phyloP scores from a whole-genome alignment of 1,140 invertebrate genomes.

The Drosophila murphyi region DNA sequence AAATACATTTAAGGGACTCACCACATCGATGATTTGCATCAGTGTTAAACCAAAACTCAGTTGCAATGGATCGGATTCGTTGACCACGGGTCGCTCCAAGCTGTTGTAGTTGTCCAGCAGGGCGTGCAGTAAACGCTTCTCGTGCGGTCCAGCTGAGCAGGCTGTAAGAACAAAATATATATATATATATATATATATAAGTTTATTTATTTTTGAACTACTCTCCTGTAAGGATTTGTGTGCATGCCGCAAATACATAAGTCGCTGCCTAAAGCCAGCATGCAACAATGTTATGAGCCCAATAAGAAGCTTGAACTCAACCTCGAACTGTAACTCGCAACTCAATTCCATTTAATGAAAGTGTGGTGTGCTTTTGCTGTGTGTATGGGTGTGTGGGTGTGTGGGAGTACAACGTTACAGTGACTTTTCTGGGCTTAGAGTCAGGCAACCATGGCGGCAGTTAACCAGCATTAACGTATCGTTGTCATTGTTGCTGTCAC shows the following conservation, averaged over 20 bases:
- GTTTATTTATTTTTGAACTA: neutral
- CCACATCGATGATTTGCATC: slow-evolving; percentile 99
- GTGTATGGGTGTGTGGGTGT: neutral
- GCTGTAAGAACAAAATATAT: slow-evolving; percentile 85
- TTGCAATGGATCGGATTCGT: slow-evolving; percentile 97
- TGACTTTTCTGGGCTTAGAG: slow-evolving; percentile 40
- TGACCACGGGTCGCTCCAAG: slow-evolving; percentile 97
- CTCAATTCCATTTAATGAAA: slow-evolving; percentile 33
- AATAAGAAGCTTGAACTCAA: slow-evolving; percentile 15
- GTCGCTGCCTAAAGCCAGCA: neutral
- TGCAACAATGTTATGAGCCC: slow-evolving; percentile 20
- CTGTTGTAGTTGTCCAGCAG: slow-evolving; percentile 98
- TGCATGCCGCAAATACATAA: neutral
- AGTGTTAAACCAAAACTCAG: slow-evolving; percentile 98
- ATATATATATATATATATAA: neutral
- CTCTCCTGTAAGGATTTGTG: slow-evolving; percentile 3
- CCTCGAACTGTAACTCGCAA: slow-evolving; percentile 14
- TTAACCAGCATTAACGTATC: slow-evolving; percentile 62
- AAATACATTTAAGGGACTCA: slow-evolving; percentile 86
- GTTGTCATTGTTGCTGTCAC: slow-evolving; percentile 45
- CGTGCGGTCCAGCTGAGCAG: slow-evolving; percentile 93
- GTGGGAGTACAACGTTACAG: slow-evolving; percentile 1
- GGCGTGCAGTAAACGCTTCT: slow-evolving; percentile 95
- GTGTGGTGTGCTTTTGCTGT: neutral
- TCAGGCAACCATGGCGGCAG: slow-evolving; percentile 46